A percentile compares a stretch with the other conserved stretches of the same genome.
phyloP scores from a whole-genome alignment of 2,113 vertebrate genomes.

The Heterochromis multidens region DNA sequence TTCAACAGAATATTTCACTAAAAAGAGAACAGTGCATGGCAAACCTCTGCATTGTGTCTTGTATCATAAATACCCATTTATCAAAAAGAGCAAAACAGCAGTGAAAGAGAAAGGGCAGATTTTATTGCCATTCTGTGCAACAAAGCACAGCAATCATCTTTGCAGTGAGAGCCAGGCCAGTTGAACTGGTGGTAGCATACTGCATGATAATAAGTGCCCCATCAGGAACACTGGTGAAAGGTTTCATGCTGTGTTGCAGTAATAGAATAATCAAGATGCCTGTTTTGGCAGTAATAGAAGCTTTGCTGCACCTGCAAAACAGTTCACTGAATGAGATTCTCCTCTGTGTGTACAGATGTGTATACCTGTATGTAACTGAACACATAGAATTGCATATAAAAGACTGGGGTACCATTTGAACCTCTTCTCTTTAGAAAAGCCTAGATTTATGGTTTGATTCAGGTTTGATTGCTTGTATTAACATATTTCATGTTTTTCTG shows the following conservation, averaged over 20 bases:
- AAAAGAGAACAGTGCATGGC: not conserved
- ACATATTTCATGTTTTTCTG: not conserved
- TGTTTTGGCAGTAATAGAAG: constrained; percentile 34
- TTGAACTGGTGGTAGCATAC: constrained; percentile 27
- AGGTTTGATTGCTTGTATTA: not conserved
- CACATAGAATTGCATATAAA: not conserved
- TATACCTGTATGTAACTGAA: not conserved
- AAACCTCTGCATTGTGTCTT: not conserved
- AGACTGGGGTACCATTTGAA: not conserved
- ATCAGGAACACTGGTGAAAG: constrained; percentile 36
- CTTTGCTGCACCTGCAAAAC: constrained; percentile 35
- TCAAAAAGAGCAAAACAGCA: constrained; percentile 12
- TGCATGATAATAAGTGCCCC: constrained; percentile 37
- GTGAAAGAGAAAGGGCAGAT: not conserved
- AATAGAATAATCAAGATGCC: constrained; percentile 56
- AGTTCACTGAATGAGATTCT: constrained; percentile 11
- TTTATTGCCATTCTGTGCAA: constrained; percentile 23
- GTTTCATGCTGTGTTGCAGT: constrained; percentile 20
- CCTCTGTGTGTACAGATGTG: constrained; percentile 1
- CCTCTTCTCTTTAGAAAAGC: not conserved
- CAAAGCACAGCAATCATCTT: constrained; percentile 6
- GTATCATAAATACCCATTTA: not conserved
- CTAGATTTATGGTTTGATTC: not conserved
- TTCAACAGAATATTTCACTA: not conserved
- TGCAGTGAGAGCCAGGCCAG: not conserved